Conservation (phyloP, 2,888 invertebrate species). For the Trilocha varians region DNA sequence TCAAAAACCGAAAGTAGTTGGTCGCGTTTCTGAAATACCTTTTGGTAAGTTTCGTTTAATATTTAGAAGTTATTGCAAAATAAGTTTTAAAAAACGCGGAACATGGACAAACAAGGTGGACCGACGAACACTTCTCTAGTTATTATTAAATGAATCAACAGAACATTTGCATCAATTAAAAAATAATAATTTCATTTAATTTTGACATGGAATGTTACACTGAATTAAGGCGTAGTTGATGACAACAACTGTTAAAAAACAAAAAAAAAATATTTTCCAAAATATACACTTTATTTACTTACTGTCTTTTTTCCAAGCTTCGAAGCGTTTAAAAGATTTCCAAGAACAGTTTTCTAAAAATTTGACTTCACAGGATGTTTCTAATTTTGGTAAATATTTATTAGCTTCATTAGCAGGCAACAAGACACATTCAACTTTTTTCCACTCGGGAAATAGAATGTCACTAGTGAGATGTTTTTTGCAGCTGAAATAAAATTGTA, state of each 20-base stretch:
- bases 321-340: conserved; percentile 25
- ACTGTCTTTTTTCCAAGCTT: conserved; percentile 16
- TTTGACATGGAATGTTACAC: too few species aligned
- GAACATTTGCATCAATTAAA: too few species aligned
- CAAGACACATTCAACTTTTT: conserved; percentile 31
- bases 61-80: too few species aligned
- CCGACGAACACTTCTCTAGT: too few species aligned
- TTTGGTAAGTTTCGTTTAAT: too few species aligned
- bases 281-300: conserved; percentile 8
- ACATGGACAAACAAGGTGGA: too few species aligned
- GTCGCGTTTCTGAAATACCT: too few species aligned
- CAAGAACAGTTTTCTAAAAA: conserved; percentile 17
- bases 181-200: too few species aligned
- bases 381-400: conserved; percentile 67
- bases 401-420: conserved; percentile 42
- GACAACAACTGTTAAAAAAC: neutral
- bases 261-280: neutral
- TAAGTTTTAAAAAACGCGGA: too few species aligned
- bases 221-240: too few species aligned
- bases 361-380: conserved; percentile 70
- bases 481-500: conserved; percentile 23
- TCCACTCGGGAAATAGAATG: conserved; percentile 51
- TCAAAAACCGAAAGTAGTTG: too few species aligned
- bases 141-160: too few species aligned
- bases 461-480: conserved; percentile 29